phyloP scores from a whole-genome alignment of 2,888 invertebrate genomes.

The Cephus spinipes region DNA sequence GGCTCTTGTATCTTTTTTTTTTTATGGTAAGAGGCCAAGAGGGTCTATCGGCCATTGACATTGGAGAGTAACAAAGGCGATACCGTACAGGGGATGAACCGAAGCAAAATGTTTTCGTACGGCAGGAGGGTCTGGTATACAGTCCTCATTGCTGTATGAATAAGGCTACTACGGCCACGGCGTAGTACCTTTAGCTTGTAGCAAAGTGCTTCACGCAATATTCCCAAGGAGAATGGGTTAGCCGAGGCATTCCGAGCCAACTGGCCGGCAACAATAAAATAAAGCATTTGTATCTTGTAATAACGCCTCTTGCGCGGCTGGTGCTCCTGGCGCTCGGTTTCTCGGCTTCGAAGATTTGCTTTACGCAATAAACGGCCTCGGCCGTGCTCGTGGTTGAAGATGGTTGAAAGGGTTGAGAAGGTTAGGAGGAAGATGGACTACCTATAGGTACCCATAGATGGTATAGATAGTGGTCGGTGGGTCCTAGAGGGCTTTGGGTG shows the following conservation, averaged over 20 bases:
- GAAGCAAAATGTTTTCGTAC: background rate
- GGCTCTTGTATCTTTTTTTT: background rate
- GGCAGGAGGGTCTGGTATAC: background rate
- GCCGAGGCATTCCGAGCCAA: slow-evolving; percentile 45
- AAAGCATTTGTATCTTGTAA: slow-evolving; percentile 62
- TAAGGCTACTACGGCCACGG: background rate
- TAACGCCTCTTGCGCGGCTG: slow-evolving; percentile 39
- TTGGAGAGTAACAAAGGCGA: background rate
- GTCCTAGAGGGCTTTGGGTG: background rate
- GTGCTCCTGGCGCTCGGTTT: background rate
- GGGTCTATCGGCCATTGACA: background rate
- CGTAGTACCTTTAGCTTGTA: background rate
- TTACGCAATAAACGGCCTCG: slow-evolving; percentile 45
- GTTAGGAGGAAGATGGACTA: background rate
- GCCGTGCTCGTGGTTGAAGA: background rate
- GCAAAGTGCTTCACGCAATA: slow-evolving; percentile 27
- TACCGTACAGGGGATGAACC: background rate
- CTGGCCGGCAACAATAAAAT: slow-evolving; percentile 58
- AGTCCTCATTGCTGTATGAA: background rate
- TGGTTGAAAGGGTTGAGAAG: background rate
- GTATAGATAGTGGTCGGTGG: background rate
- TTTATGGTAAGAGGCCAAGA: background rate
- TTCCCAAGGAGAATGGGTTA: slow-evolving; percentile 47
- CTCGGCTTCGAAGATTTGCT: slow-evolving; percentile 42
- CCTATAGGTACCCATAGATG: background rate